Percentiles rank a stretch among this genome's conserved stretches.
These are phyloP conservation scores for Cossypha polioptera DNA, from an alignment of 2,797 vertebrate genomes.

Conservation along the genomic window DNA sequence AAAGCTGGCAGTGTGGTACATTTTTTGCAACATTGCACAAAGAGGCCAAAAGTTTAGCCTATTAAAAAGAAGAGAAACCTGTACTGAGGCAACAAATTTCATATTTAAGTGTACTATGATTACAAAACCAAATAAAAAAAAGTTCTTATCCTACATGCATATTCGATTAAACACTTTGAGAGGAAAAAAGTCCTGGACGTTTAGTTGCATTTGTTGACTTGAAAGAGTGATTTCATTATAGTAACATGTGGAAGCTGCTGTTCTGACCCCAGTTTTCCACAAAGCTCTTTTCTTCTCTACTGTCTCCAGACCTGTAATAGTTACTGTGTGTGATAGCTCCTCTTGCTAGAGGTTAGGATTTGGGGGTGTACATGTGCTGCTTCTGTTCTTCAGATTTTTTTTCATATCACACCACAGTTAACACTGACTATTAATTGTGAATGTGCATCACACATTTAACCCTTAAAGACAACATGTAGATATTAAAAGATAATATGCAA, in stretches of 20 bases:
- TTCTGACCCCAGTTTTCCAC: not conserved
- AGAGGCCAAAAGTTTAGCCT: not conserved
- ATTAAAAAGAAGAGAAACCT: not conserved
- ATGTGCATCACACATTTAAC: not conserved
- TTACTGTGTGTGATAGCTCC: not conserved
- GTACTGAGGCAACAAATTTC: not conserved
- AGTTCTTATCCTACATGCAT: not conserved
- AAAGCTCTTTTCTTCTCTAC: not conserved
- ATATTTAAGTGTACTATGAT: not conserved
- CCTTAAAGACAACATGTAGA: not conserved
- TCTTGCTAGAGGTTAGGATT: not conserved
- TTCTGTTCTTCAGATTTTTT: not conserved
- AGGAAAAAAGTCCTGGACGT: not conserved
- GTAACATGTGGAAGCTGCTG: not conserved
- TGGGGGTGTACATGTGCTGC: fast-evolving
- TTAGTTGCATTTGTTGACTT: not conserved
- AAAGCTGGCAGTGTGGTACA: not conserved
- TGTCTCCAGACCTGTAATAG: not conserved
- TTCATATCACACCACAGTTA: not conserved
- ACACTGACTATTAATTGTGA: not conserved
- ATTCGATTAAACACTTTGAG: not conserved
- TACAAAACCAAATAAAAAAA: not conserved
- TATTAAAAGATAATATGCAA: not conserved
- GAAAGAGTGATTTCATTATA: not conserved
- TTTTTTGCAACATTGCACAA: not conserved